These are phyloP conservation scores for Lasius fuliginosus DNA, from an alignment of 2,888 invertebrate genomes.

Conservation along the genomic window DNA sequence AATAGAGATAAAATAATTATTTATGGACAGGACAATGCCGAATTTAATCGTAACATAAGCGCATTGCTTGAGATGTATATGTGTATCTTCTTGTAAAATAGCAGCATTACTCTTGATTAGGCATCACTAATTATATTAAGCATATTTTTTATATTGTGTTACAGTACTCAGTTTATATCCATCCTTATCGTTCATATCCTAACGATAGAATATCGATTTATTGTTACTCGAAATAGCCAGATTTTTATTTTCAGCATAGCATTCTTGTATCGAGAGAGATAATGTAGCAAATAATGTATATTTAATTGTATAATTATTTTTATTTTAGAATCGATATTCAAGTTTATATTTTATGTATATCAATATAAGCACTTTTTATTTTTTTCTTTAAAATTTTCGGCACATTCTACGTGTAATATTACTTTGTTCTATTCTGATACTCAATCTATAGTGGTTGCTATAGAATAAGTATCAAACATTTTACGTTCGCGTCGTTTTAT, in stretches of 20 bases:
- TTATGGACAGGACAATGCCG: slow-evolving; percentile 74
- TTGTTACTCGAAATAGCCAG: not conserved
- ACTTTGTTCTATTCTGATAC: slow-evolving; percentile 10
- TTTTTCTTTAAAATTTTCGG: slow-evolving; percentile 19
- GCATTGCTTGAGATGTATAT: slow-evolving; percentile 81
- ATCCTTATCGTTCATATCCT: slow-evolving; percentile 67
- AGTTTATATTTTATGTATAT: slow-evolving; percentile 13
- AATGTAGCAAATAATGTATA: not conserved
- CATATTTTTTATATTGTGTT: slow-evolving; percentile 85
- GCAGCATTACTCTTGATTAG: slow-evolving; percentile 84
- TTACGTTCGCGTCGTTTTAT: slow-evolving; percentile 67
- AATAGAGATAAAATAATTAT: slow-evolving; percentile 75
- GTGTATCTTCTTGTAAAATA: slow-evolving; percentile 85
- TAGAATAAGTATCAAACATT: slow-evolving; percentile 73
- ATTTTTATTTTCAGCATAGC: slow-evolving; percentile 7
- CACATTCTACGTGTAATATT: not conserved
- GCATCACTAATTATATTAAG: slow-evolving; percentile 85
- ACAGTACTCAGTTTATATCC: slow-evolving; percentile 80
- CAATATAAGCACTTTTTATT: slow-evolving; percentile 26
- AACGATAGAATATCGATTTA: slow-evolving; percentile 11
- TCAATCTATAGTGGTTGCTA: slow-evolving; percentile 63
- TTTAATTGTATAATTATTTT: slow-evolving; percentile 6
- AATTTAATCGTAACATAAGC: slow-evolving; percentile 73
- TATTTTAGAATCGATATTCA: slow-evolving; percentile 2
- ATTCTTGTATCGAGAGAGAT: slow-evolving; percentile 15